phyloP scores from a whole-genome alignment of 2,113 vertebrate genomes.

The Platichthys stellatus region DNA sequence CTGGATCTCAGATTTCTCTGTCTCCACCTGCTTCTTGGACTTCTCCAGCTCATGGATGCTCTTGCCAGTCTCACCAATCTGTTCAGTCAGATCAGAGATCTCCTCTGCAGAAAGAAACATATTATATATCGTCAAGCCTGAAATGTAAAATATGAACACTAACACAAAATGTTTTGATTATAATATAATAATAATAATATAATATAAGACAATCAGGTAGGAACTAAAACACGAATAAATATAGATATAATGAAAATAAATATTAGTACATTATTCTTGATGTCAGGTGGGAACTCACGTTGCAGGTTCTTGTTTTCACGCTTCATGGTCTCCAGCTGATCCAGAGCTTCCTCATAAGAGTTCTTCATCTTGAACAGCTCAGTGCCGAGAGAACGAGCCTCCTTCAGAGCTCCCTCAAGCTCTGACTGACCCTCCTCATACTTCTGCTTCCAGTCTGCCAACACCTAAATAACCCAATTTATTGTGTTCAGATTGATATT shows the following conservation, averaged over 20 bases:
- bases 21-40: slow-evolving; percentile 70
- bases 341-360: slow-evolving; percentile 9
- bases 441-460: slow-evolving; percentile 71
- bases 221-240: no score
- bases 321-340: slow-evolving; percentile 23
- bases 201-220: not conserved
- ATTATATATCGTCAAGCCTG: not conserved
- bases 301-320: slow-evolving; percentile 25
- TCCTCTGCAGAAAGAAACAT: slow-evolving; percentile 57
- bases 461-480: slow-evolving; percentile 39
- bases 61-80: slow-evolving; percentile 73
- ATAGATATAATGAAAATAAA: no score
- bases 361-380: slow-evolving; percentile 13
- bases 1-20: slow-evolving; percentile 70
- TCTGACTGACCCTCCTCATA: slow-evolving; percentile 70
- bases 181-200: not conserved
- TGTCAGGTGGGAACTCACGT: slow-evolving; percentile 17
- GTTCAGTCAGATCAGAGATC: slow-evolving; percentile 73
- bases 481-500: not conserved
- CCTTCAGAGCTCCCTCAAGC: slow-evolving; percentile 84
- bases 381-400: slow-evolving; percentile 45
- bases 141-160: not conserved
- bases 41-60: slow-evolving; percentile 73
- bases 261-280: no score
- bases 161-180: not conserved